Percentiles rank a stretch among this genome's conserved stretches.
Conservation (phyloP, 1,140 invertebrate genomes). For the Drosophila bipectinata region DNA sequence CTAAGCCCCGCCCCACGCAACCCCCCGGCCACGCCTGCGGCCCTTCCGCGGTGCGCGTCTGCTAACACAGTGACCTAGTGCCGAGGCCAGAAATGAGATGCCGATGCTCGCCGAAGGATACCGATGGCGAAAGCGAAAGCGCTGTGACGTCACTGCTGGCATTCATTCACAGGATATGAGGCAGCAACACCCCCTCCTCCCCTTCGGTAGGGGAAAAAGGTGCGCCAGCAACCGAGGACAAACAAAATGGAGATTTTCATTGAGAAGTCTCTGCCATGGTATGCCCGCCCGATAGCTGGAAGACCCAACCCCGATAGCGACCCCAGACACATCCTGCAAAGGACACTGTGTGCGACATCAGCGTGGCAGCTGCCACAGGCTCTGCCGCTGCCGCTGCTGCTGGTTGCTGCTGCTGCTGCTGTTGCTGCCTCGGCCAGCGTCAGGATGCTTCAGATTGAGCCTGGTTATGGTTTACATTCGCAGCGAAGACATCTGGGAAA, state of each 20-base stretch:
- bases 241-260: conserved; percentile 57
- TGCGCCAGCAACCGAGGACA: conserved; percentile 15
- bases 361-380: conserved; percentile 17
- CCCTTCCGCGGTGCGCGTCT: conserved; percentile 24
- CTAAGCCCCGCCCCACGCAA: conserved; percentile 2
- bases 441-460: conserved; percentile 47
- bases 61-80: conserved; percentile 83
- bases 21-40: not conserved
- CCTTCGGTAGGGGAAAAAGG: conserved; percentile 17
- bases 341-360: conserved; percentile 65
- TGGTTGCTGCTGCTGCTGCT: conserved; percentile 8
- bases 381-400: not conserved
- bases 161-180: conserved; percentile 83
- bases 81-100: conserved; percentile 31
- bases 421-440: conserved; percentile 20
- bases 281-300: conserved; percentile 2
- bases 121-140: conserved; percentile 51
- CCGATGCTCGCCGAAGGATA: conserved; percentile 13
- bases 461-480: conserved; percentile 75
- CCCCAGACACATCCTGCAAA: conserved; percentile 60
- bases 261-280: conserved; percentile 56
- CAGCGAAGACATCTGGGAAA: conserved; percentile 65
- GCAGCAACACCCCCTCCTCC: conserved; percentile 2
- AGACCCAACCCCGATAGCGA: conserved; percentile 24
- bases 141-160: conserved; percentile 79